Evolutionary conservation across 2,888 invertebrate genomes (phyloP).

Genomic region (Shargacucullia verbasci): DNA sequence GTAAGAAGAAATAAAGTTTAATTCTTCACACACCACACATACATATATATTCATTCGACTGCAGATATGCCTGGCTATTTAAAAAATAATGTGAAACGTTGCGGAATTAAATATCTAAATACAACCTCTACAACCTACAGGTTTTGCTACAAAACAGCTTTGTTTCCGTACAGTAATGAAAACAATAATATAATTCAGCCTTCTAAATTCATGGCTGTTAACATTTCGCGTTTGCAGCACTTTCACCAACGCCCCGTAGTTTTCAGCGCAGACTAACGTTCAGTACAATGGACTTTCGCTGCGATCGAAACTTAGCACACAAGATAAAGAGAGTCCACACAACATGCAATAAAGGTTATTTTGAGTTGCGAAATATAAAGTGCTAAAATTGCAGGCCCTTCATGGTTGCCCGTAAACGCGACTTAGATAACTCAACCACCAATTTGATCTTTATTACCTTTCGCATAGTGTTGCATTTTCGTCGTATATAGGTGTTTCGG

Average conservation of each 20-base stretch:
- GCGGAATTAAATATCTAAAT: neutral
- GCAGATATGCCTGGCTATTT: no score
- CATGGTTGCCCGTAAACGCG: conserved; percentile 74
- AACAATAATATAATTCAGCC: conserved; percentile 42
- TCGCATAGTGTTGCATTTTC: conserved; percentile 59
- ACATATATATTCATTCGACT: no score
- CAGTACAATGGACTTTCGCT: conserved; percentile 61
- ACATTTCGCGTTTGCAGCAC: conserved; percentile 67
- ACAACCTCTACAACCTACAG: neutral
- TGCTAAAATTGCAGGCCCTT: conserved; percentile 77
- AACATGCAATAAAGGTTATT: conserved; percentile 64
- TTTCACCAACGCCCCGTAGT: conserved; percentile 68
- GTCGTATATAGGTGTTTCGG: conserved; percentile 54
- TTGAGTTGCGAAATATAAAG: conserved; percentile 59
- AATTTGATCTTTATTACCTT: conserved; percentile 62
- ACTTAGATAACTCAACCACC: conserved; percentile 47
- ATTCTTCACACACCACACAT: no score
- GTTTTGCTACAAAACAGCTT: conserved; percentile 4
- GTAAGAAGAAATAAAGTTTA: no score
- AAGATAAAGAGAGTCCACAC: conserved; percentile 56
- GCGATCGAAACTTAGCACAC: conserved; percentile 66
- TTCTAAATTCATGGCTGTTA: conserved; percentile 59
- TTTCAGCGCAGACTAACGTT: conserved; percentile 69
- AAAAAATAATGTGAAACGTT: no score
- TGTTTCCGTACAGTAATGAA: conserved; percentile 26